Base-by-base conservation (phyloP, 2,797 vertebrate species). In the Crypturellus tataupa region DNA sequence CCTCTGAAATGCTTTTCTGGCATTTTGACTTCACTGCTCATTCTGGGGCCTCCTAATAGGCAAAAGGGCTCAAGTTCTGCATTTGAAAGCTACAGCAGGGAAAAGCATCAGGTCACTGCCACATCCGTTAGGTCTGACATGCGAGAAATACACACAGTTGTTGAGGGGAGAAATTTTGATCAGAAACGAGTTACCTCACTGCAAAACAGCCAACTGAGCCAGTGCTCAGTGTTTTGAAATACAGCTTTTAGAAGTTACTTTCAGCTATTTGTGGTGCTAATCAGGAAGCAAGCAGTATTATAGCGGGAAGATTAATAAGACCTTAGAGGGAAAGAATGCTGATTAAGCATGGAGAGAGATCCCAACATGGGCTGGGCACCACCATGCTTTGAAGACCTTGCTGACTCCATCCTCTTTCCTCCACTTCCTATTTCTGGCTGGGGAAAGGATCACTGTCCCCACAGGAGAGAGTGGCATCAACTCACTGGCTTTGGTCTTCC, bases 351-450 rank as follows among this genome's bases (percentile, higher is more conserved):
- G 25, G 71, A 65, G 18, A 55, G 4, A 9, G 13, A 83, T 51
- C 40, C 39, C 27, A 53, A 15, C 51, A 87, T 8, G 67, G 58
- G n/a, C 1, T 63, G 58, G 27, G 62, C 1, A 10, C 24, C 4
- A 4, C 33, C 51, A 58, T 0, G 2, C 17, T 63, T 16, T 29
- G 55, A 81, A 84, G 51, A 14, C 55, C 53, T 69, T 0, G 0
- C 7, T 7, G 29, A 42, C 21, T 91, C 47, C 35, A 40, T 35
- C 29, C 29, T 31, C 53, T 46, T 87, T 80, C 69, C 47, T 77
- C 80, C 77, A 49, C 44, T 65, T 89, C 76, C 77, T 76, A 37
- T 69, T 94, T 69, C 80, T 89, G 63, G 37, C 46, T 31, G 69
- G 63, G 21, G n/a, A 27, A 84, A 88, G 39, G 81, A 79, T 63